These are phyloP conservation scores for Malacoctenus gilli DNA, from an alignment of 2,797 vertebrate species.

Conservation along the genomic window DNA sequence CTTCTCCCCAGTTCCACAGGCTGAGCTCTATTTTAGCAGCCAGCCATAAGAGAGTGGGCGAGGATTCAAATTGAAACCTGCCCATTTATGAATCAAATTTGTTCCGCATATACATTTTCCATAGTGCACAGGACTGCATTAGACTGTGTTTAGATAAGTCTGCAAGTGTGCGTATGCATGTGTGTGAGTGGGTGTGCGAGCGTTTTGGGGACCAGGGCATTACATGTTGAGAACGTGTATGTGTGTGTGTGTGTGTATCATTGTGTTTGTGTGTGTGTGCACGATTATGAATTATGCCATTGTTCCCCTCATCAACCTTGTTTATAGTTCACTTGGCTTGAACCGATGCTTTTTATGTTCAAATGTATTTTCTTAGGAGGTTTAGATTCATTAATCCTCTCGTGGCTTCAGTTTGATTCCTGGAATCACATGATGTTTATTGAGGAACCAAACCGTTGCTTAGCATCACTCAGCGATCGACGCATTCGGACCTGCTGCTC, in stretches of 20 bases:
- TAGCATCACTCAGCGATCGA: conserved; percentile 25
- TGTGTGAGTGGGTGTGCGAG: conserved; percentile 9
- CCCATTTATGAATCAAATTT: conserved; percentile 82
- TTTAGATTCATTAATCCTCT: conserved; percentile 57
- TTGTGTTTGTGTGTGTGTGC: conserved; percentile 15
- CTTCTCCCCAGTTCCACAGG: conserved; percentile 60
- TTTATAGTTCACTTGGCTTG: conserved; percentile 55
- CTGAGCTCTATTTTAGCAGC: conserved; percentile 75
- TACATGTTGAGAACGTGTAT: conserved; percentile 14
- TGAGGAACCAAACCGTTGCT: conserved; percentile 14
- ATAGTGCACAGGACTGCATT: conserved; percentile 52
- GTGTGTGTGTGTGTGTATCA: conserved; percentile 9
- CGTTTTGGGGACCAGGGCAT: conserved; percentile 7
- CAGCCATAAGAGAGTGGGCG: conserved; percentile 66
- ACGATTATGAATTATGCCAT: conserved; percentile 56
- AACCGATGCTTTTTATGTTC: conserved; percentile 37
- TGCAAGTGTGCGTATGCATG: conserved; percentile 8
- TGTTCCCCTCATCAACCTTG: conserved; percentile 70
- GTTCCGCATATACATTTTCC: conserved; percentile 79
- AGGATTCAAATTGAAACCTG: conserved; percentile 79
- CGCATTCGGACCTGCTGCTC: conserved; percentile 31
- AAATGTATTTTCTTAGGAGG: conserved; percentile 26
- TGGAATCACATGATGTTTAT: conserved; percentile 44
- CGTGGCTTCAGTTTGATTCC: conserved; percentile 35
- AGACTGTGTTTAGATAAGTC: conserved; percentile 69